Base-by-base conservation (phyloP, 2,888 invertebrate genomes). In the Apodemia hepburni region DNA sequence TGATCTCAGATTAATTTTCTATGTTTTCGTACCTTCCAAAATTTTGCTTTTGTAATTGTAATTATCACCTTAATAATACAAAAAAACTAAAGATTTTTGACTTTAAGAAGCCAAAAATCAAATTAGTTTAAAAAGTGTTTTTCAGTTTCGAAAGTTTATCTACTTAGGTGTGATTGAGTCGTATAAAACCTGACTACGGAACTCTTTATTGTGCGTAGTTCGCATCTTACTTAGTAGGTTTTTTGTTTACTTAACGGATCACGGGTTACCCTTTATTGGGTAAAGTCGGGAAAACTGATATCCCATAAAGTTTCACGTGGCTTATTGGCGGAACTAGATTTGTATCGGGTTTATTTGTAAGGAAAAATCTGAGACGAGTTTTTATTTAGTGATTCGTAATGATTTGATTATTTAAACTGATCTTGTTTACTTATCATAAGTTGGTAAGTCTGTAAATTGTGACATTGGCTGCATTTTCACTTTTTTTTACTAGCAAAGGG, bases 161-260 rank as follows among this genome's bases (percentile, higher is more conserved):
- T 45, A n/a, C 45, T 38, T 3, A 38, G 0, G n/a, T n/a, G n/a
- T n/a, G 4, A 12, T 3, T 38, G 12, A 15, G 12, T 38, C 11
- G 0, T 3, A 12, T 3, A 45, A n/a, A 45, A n/a, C 5, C n/a
- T n/a, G 45, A 5, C 45, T 47, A 85, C 81, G 84, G 82, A 77
- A 87, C 84, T 88, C 17, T 17, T 47, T 88, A 87, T 82, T 71
- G 84, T 88, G 89, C 88, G 88, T 88, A 88, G 88, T 86, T 84
- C 82, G 82, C 84, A 80, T 81, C 82, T 47, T 51, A 58, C 58
- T 45, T 80, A 81, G 82, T 79, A 82, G 3, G 45, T 87, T 88
- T 89, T 90, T 85, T 90, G 86, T 91, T 91, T 91, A 91, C 88
- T 87, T 85, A 85, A 82, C 80, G 90, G 87, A 88, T 90, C 88